Evolutionary conservation across 1,140 invertebrate genomes (phyloP), one percentile per base, ranked within the genome.

Genomic region (Drosophila kepulauana): DNA sequence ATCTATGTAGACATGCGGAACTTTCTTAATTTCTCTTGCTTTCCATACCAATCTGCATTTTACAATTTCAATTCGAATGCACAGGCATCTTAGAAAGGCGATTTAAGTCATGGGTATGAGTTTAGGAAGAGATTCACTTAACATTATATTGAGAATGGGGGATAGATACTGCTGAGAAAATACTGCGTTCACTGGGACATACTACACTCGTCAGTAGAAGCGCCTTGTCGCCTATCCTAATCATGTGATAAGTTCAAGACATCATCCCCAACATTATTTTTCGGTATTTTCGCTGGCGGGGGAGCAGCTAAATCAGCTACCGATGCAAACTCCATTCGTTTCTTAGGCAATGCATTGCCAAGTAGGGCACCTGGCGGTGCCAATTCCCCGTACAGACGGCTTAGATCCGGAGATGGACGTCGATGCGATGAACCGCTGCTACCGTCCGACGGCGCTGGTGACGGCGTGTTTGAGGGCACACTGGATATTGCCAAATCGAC

Each of bases 191-290:
- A 71, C 64, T 77, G 28, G 61, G 38, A 10, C 41, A 54, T 38
- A 35, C 75, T 38, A 43, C 68, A 33, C 49, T 73, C 41, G 79
- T 58, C 73, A 70, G 65, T 48, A 45, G 28, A 11, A 30, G 46
- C 38, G 35, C 67, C 66, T 10, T 33, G 11, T 57, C 38, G 66
- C 48, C 30, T 11, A 49, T 72, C 52, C 68, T 89, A 89, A 67
- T 89, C 85, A 13, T 89, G 85, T 51, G 89, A 91, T 66, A 91
- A 56, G 58, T 90, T 91, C n/a, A 91, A 65, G 7, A 90, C 76
- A 56, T 92, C 91, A 63, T 92, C 91, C 13, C 75, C 65, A 30
- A 88, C 59, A 61, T 93, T 99, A 99, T 92, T 99, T 78, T 93
- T 94, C n/a, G 81, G 79, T 33, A 91, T 91, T 67, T 92, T 93